Conservation (phyloP, 2,113 vertebrate genomes). For the Percopsis transmontana region DNA sequence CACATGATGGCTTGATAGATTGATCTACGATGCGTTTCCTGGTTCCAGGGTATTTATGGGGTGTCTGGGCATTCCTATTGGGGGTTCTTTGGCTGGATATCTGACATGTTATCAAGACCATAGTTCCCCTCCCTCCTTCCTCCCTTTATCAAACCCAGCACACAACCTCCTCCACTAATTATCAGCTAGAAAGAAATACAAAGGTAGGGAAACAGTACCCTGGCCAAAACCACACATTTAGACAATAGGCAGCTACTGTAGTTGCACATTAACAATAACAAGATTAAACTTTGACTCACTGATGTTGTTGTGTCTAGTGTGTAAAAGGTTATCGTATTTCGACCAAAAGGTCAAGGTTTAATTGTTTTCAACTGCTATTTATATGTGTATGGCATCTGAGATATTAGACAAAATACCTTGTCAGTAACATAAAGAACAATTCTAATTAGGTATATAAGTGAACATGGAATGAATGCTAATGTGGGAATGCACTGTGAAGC, state of each 20-base stretch:
- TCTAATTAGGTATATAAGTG: no score
- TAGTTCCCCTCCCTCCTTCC: constrained; percentile 64
- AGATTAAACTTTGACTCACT: constrained; percentile 58
- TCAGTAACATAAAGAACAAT: not conserved
- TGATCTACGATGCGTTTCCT: constrained; percentile 24
- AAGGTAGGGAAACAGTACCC: constrained; percentile 43
- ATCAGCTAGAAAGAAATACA: constrained; percentile 61
- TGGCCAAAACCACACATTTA: constrained; percentile 26
- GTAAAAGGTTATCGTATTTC: constrained; percentile 61
- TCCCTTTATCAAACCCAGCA: constrained; percentile 70
- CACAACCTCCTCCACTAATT: constrained; percentile 62
- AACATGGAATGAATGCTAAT: no score
- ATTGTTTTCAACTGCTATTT: constrained; percentile 8
- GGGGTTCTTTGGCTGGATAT: constrained; percentile 40
- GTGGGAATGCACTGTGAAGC: constrained; percentile 13
- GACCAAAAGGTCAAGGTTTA: constrained; percentile 30
- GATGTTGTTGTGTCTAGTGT: constrained; percentile 37
- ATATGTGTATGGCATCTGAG: constrained; percentile 15
- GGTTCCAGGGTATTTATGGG: constrained; percentile 18
- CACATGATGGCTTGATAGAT: constrained; percentile 7
- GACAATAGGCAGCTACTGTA: constrained; percentile 64
- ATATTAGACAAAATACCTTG: not conserved
- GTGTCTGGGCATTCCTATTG: constrained; percentile 32
- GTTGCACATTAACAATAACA: constrained; percentile 58
- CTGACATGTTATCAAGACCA: constrained; percentile 58